phyloP scores from a whole-genome alignment of 2,113 vertebrate genomes.

The Trichechus manatus region DNA sequence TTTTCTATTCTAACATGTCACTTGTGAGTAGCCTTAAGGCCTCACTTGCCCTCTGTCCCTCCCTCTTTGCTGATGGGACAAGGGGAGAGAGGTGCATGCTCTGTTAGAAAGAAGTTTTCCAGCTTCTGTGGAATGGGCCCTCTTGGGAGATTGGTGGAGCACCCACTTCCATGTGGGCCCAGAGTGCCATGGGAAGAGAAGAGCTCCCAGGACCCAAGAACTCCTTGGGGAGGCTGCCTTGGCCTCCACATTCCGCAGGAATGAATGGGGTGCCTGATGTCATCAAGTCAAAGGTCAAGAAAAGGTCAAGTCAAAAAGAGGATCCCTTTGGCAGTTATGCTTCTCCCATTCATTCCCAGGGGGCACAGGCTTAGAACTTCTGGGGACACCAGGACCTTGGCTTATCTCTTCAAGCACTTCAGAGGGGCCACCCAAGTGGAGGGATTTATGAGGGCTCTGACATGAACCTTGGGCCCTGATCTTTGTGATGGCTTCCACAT shows the following conservation, averaged over 20 bases:
- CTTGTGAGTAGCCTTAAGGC: not conserved
- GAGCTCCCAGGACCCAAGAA: slow-evolving; percentile 37
- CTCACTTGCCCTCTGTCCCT: not conserved
- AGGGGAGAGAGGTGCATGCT: not conserved
- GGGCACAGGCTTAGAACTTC: not conserved
- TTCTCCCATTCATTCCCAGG: not conserved
- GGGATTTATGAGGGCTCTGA: not conserved
- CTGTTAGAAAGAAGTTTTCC: not conserved
- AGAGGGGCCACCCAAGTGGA: not conserved
- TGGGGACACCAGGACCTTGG: not conserved
- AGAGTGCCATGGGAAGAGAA: slow-evolving; percentile 46
- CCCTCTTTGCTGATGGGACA: not conserved
- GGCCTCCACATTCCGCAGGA: not conserved
- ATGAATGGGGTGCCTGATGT: not conserved
- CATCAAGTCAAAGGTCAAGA: slow-evolving; percentile 13
- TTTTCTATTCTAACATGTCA: not conserved
- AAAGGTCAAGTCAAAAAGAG: slow-evolving; percentile 27
- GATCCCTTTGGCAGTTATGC: not conserved
- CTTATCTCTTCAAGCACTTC: not conserved
- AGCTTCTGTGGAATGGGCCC: not conserved
- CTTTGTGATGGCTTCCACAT: not conserved
- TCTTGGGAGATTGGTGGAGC: not conserved
- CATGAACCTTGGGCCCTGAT: not conserved
- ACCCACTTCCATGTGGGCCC: not conserved
- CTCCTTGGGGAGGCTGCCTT: not conserved